phyloP scores from a whole-genome alignment of 2,797 vertebrate species.

The Danio kyathit region DNA sequence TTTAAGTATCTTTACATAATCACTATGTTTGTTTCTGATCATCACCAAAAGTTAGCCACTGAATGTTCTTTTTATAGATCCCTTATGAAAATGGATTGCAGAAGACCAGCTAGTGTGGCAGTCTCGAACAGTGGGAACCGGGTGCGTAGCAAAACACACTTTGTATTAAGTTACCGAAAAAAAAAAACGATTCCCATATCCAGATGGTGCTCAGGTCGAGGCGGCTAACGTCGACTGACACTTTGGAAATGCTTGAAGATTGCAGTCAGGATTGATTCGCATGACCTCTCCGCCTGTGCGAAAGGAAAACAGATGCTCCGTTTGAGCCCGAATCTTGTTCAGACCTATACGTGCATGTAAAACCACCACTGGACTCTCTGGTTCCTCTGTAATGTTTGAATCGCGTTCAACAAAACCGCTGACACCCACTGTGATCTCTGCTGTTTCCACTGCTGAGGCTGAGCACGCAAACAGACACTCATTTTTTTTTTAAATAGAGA shows the following conservation, averaged over 20 bases:
- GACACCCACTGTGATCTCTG: constrained; percentile 23
- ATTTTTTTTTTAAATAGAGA: constrained; percentile 21
- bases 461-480: constrained; percentile 11
- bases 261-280: constrained; percentile 33
- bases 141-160: constrained; percentile 6
- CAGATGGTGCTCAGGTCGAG: constrained; percentile 25
- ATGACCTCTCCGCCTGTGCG: constrained; percentile 16
- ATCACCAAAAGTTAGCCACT: neutral
- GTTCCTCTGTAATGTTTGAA: constrained; percentile 32
- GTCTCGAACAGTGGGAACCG: constrained; percentile 22
- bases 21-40: neutral
- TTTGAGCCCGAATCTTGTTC: neutral
- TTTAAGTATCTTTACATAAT: neutral
- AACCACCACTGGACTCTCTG: constrained; percentile 21
- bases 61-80: neutral
- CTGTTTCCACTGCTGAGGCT: constrained; percentile 28
- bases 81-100: neutral
- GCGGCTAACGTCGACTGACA: constrained; percentile 32
- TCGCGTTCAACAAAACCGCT: constrained; percentile 23
- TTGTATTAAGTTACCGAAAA: constrained; percentile 34
- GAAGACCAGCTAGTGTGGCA: neutral
- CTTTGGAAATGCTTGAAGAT: constrained; percentile 30
- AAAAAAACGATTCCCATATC: constrained; percentile 24
- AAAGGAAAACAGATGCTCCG: constrained; percentile 38
- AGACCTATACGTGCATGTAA: constrained; percentile 30